A percentile compares a stretch with the other conserved stretches of the same genome.
phyloP scores from a whole-genome alignment of 2,888 invertebrate genomes.

The Plusia festucae region DNA sequence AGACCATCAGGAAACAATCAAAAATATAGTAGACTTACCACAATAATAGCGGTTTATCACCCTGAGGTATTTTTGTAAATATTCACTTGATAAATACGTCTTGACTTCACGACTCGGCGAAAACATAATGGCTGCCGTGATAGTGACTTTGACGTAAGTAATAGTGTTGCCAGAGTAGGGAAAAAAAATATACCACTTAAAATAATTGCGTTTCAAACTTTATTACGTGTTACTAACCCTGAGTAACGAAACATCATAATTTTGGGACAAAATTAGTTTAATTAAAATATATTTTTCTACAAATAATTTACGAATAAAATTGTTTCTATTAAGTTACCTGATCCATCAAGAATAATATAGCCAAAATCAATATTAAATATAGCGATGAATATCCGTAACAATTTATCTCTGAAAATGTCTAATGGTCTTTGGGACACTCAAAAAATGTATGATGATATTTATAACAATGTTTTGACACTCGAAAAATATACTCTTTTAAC shows the following conservation, averaged over 20 bases:
- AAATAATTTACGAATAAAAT: no score
- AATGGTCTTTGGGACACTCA: conserved; percentile 12
- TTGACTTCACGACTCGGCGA: not conserved
- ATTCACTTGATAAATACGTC: conserved; percentile 9
- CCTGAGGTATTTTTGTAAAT: conserved; percentile 8
- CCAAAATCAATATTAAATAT: conserved; percentile 2
- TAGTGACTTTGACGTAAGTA: conserved; percentile 5
- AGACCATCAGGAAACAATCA: conserved; percentile 10
- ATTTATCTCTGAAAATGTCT: conserved; percentile 13
- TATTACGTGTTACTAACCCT: conserved; percentile 21
- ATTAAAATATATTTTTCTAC: not conserved
- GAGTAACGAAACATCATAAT: conserved; percentile 23
- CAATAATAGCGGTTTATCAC: conserved; percentile 15
- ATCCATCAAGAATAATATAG: conserved; percentile 2
- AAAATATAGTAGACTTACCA: conserved; percentile 22
- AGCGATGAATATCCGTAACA: conserved; percentile 8
- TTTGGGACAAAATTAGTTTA: conserved; percentile 17
- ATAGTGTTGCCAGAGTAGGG: no score
- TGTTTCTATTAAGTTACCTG: no score
- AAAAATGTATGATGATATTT: not conserved
- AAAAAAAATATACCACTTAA: no score
- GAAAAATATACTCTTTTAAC: no score
- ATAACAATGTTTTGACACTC: no score
- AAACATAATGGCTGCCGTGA: conserved; percentile 3
- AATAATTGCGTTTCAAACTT: not conserved